phyloP scores from a whole-genome alignment of 2,797 vertebrate genomes.

The Bovichtus diacanthus region DNA sequence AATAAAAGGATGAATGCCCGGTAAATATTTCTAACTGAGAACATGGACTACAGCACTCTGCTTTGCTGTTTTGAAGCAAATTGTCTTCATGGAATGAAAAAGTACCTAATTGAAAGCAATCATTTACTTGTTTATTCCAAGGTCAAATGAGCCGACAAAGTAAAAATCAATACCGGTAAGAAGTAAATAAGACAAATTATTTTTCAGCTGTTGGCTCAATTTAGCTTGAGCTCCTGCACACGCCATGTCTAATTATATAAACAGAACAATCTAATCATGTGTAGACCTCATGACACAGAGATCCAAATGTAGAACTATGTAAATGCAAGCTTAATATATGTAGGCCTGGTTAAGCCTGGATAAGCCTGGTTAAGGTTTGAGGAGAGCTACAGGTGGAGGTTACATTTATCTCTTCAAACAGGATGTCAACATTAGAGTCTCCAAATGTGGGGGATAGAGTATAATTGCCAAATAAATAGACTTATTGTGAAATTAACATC shows the following conservation, averaged over 20 bases:
- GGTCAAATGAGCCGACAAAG: constrained; percentile 39
- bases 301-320: constrained; percentile 22
- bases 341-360: constrained; percentile 12
- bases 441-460: background rate
- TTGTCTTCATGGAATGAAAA: constrained; percentile 13
- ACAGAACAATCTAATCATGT: constrained; percentile 31
- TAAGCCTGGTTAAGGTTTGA: too few species aligned
- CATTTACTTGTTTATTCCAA: constrained; percentile 24
- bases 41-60: constrained; percentile 19
- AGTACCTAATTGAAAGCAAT: constrained; percentile 10
- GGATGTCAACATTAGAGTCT: background rate
- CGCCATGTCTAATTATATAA: constrained; percentile 25
- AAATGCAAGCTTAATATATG: background rate
- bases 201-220: constrained; percentile 41
- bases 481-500: background rate
- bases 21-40: constrained; percentile 41
- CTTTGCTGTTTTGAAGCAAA: constrained; percentile 25
- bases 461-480: background rate
- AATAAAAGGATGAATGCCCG: constrained; percentile 35
- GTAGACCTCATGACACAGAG: constrained; percentile 23
- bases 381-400: constrained; percentile 8
- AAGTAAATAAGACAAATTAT: constrained; percentile 20
- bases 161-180: background rate
- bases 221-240: constrained; percentile 31
- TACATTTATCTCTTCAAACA: constrained; percentile 2